Percentiles rank a stretch among this genome's conserved stretches.
Conservation (phyloP, 2,797 vertebrate species). For the Argyrosomus regius region DNA sequence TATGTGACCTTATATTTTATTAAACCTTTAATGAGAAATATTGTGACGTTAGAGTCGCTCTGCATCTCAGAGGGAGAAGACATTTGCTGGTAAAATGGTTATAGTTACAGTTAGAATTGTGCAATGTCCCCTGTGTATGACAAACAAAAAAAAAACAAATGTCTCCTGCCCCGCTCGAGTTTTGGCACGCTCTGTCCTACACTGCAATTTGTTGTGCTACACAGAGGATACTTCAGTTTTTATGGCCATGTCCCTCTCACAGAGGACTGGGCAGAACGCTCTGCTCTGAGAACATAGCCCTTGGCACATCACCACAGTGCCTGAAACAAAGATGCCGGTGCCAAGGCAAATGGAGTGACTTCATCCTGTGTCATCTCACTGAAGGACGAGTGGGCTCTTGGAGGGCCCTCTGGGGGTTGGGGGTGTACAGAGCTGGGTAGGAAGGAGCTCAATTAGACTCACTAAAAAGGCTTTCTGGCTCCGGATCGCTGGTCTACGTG, state of each 20-base stretch:
- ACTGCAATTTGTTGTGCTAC: slow-evolving; percentile 39
- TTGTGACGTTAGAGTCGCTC: background rate
- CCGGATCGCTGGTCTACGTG: background rate
- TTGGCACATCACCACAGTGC: slow-evolving; percentile 56
- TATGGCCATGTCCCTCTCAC: slow-evolving; percentile 50
- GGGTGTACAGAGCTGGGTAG: slow-evolving; percentile 1
- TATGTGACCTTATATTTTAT: background rate
- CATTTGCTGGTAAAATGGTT: background rate
- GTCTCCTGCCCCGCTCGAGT: slow-evolving; percentile 10
- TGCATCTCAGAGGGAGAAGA: background rate
- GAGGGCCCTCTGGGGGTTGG: slow-evolving; percentile 32
- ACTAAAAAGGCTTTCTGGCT: slow-evolving; percentile 44
- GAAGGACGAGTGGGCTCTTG: slow-evolving; percentile 63
- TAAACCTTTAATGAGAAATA: background rate
- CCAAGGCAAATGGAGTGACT: slow-evolving; percentile 76
- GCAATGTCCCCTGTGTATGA: slow-evolving; percentile 3
- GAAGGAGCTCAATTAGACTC: slow-evolving; percentile 1
- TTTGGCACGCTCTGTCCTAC: slow-evolving; percentile 2
- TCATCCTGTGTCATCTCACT: slow-evolving; percentile 74
- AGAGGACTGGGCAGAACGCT: slow-evolving; percentile 46
- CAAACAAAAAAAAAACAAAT: background rate
- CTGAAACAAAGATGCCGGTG: slow-evolving; percentile 56
- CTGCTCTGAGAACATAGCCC: slow-evolving; percentile 61
- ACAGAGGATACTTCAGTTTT: slow-evolving; percentile 51
- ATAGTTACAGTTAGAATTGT: background rate